phyloP scores from a whole-genome alignment of 1,140 invertebrate genomes.

The Drosophila jambulina region DNA sequence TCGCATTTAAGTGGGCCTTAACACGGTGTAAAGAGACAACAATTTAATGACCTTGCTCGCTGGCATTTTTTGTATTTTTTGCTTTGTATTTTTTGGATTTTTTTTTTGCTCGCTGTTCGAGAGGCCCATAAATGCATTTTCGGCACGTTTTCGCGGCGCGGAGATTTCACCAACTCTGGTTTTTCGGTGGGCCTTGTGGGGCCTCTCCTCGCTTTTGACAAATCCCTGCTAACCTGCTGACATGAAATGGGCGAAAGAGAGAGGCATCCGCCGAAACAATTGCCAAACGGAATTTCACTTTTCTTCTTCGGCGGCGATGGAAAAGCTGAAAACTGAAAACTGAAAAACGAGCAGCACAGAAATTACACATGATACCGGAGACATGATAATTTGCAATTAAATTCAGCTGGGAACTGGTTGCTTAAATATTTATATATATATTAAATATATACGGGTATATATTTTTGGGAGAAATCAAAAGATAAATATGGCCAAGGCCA shows the following conservation, averaged over 20 bases:
- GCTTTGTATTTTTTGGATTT: background rate
- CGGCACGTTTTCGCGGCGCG: constrained; percentile 46
- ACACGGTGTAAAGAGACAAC: constrained; percentile 32
- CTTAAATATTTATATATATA: constrained; percentile 47
- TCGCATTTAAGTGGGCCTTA: constrained; percentile 14
- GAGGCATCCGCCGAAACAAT: constrained; percentile 33
- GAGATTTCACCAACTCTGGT: constrained; percentile 57
- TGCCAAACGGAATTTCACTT: constrained; percentile 70
- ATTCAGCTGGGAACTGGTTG: constrained; percentile 62
- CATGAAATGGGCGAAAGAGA: constrained; percentile 55
- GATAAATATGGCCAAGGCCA: constrained; percentile 46
- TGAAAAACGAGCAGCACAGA: constrained; percentile 26
- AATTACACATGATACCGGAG: constrained; percentile 52
- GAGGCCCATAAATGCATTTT: constrained; percentile 49
- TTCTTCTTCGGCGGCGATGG: constrained; percentile 51
- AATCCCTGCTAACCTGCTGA: constrained; percentile 81
- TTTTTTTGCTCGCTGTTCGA: constrained; percentile 3
- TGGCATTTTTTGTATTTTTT: constrained; percentile 23
- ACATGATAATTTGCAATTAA: constrained; percentile 75
- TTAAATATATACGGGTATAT: constrained; percentile 1
- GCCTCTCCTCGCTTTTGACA: constrained; percentile 27
- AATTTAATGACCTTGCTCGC: constrained; percentile 53
- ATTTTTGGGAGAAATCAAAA: constrained; percentile 71
- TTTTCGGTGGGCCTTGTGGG: constrained; percentile 26
- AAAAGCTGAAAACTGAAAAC: constrained; percentile 45